Evolutionary conservation across 2,888 invertebrate genomes (phyloP), one percentile per base, ranked within the genome.

Genomic region (Coelinius sp.): DNA sequence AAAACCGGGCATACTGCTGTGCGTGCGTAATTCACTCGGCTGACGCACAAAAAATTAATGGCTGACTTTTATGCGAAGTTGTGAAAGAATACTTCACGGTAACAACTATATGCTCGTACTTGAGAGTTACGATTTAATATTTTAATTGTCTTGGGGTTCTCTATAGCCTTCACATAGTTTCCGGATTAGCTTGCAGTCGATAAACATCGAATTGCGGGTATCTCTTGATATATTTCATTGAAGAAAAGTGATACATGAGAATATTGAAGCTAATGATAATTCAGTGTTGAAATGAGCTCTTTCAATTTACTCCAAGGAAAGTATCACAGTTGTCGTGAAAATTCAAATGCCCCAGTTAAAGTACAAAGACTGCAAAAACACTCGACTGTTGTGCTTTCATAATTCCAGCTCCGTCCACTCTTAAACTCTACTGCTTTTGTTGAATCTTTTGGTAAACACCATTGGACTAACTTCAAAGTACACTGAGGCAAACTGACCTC

Each of bases 1-100:
- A 71, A 71, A 71, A 62, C 46, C 63, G 35, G 35, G 17, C 46
- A 49, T 64, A 27, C n/a, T n/a, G n/a, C 53, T 53, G 59, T 71
- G 66, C 71, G 71, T 67, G 17, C 35, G 35, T 71, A 71, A 62
- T 71, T 67, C 66, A 71, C 62, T 71, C 17, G 31, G 46, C 66
- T 63, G 70, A 70, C 52, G 46, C 17, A 66, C 65, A 53, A 41
- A 71, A 66, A 66, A 56, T 25, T 66, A 59, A 46, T 71, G 41
- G 64, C 24, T n/a, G 56, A 25, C 59, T 35, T 59, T 59, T 7
- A 59, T 59, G 35, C 7, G 35, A 17, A 31, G 35, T 35, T 59
- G 8, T 35, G 35, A 59, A 59, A 59, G 59, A 59, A 59, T 35
- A 59, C 59, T 59, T 31, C 20, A 59, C 14, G 35, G 35, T 59